phyloP scores from a whole-genome alignment of 2,113 vertebrate genomes.

The Pongo pygmaeus region DNA sequence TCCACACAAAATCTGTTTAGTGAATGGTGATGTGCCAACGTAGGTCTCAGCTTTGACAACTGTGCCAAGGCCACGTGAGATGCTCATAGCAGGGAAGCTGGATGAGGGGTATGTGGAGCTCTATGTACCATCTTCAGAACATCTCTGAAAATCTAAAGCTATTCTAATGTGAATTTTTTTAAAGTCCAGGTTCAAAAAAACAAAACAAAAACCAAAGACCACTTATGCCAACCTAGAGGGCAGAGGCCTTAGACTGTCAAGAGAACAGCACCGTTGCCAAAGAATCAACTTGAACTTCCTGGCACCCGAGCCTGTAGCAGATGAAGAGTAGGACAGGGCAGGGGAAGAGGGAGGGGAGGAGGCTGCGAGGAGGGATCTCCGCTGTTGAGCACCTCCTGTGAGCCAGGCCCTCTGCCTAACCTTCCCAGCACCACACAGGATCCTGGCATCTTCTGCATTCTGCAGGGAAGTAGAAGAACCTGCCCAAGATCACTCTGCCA shows the following conservation, averaged over 20 bases:
- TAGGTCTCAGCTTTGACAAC: too few relatives aligned
- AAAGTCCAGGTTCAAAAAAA: background rate
- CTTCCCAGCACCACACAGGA: background rate
- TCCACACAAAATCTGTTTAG: accelerated
- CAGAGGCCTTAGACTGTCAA: background rate
- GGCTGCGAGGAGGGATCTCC: background rate
- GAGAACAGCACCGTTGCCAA: background rate
- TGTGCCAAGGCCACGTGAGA: accelerated
- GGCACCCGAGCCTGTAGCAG: background rate
- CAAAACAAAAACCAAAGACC: background rate
- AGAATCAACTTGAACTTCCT: background rate
- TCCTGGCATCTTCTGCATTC: background rate
- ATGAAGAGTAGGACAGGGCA: too few relatives aligned
- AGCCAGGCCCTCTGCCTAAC: background rate
- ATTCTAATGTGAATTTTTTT: background rate
- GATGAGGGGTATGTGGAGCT: accelerated
- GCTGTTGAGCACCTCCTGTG: background rate
- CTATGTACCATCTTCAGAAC: background rate
- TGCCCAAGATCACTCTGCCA: background rate
- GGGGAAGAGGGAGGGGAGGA: background rate
- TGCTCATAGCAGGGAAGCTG: accelerated
- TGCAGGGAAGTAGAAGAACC: background rate
- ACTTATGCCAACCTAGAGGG: background rate
- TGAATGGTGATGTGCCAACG: accelerated
- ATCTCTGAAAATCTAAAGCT: background rate